A percentile compares a stretch with the other conserved stretches of the same genome.
These are phyloP conservation scores for Camponotus fellah DNA, from an alignment of 2,888 invertebrate genomes.

Conservation along the genomic window DNA sequence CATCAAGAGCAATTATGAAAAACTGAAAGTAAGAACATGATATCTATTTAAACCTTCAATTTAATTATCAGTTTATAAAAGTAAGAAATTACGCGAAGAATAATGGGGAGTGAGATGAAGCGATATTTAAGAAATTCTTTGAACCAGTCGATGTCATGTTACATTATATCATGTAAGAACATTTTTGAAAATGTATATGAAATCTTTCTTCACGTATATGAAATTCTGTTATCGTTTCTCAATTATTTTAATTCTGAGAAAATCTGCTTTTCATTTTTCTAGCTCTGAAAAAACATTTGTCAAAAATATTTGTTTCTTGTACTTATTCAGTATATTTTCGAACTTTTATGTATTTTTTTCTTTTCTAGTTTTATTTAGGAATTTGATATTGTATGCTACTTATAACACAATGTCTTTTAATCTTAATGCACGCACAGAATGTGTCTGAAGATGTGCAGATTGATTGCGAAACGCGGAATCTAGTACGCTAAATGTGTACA, in stretches of 20 bases:
- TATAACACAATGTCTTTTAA: neutral
- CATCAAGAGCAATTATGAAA: neutral
- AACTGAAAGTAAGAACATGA: neutral
- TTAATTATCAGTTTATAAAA: slow-evolving; percentile 17
- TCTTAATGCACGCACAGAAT: neutral
- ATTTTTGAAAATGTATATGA: neutral
- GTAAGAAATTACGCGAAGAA: neutral
- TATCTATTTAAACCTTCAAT: neutral
- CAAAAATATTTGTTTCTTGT: neutral
- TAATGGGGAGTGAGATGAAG: neutral
- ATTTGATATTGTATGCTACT: neutral
- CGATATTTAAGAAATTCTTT: neutral
- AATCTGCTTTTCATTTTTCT: neutral
- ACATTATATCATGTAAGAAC: neutral
- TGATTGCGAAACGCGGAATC: neutral
- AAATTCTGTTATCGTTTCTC: neutral
- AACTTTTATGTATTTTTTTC: neutral
- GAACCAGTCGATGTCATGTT: neutral
- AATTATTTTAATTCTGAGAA: neutral
- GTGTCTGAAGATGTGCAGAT: neutral
- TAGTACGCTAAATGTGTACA: neutral
- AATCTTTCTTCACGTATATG: neutral
- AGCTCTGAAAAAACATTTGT: neutral
- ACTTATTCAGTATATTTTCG: neutral
- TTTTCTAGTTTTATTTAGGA: neutral